Evolutionary conservation across 2,888 invertebrate genomes (phyloP), one percentile per base, ranked within the genome.

Genomic region (Brachyptera putata): DNA sequence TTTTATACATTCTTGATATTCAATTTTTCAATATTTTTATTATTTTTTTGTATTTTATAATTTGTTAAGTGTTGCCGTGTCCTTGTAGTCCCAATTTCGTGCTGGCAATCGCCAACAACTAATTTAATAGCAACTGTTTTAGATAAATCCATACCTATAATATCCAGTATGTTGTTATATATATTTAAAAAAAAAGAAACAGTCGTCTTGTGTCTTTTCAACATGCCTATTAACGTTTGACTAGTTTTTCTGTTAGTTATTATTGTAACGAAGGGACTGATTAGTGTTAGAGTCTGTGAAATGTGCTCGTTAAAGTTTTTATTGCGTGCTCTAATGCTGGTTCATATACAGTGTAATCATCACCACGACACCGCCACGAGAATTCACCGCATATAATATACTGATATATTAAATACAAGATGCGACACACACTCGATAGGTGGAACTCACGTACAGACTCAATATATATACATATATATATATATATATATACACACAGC

Each of bases 181-280:
- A n/a, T n/a, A n/a, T 34, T 22, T n/a, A 36, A 22, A 36, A 36
- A 53, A 53, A 53, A 53, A 43, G 9, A 43, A 18, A 30, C 14
- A 26, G 26, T 46, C 46, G 53, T 53, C 53, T 34, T 36, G 50
- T 53, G 53, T 34, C 53, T 53, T 53, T 53, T 53, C 36, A 34
- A 53, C 53, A 53, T 53, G 36, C 53, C 53, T 53, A 53, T 53
- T 53, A 53, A 36, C 36, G 36, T 34, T 34, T 34, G 53, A 53
- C 53, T 53, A 30, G 53, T 53, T 53, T 53, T 30, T 36, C 53
- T 36, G 22, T 16, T 18, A 30, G 53, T 34, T 53, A 53, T 53
- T 53, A 53, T 53, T 53, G 53, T 53, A 53, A 53, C 53, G 53
- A 53, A 53, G 34, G 53, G 53, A 53, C 53, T 53, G 53, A 53